Evolutionary conservation across 1,140 invertebrate species (phyloP), one percentile per base, ranked within the genome.

Genomic region (Hormaphis cornu): DNA sequence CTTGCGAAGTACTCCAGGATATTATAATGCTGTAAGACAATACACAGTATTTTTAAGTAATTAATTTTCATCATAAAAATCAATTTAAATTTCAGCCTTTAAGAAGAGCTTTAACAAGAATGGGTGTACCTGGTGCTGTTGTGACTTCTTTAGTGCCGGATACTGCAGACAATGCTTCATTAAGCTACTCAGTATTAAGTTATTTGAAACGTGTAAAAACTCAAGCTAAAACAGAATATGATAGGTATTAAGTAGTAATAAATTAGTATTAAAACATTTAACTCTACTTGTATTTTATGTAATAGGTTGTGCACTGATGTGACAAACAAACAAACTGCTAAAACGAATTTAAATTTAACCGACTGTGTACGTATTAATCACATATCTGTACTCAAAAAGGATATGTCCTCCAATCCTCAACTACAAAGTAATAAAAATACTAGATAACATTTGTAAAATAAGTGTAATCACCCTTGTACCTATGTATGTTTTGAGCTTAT

Each of bases 141-240:
- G 83, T 90, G 22, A 87, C 89, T 75, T 88, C 85, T 54, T 80
- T 97, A 48, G 87, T 98, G 58, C 93, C 94, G 1, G 94, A 97
- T 74, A 91, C 86, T 71, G 86, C 93, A 78, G 95, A 98, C 74
- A 95, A 91, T 77, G 90, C 90, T 72, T 71, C 58, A 35, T 81
- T 98, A 35, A 95, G 91, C 73, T 97, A 93, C 76, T 90, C 87
- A 70, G 92, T 98, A 8, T 83, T 95, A 70, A 96, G 93, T 78
- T 95, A 97, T 77, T 80, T 98, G 72, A 98, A 97, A 79, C 87
- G 92, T 76, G 81, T 97, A 71, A 98, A 98, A 81, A 95, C 95
- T 78, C 87, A 93, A 79, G 95, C 95, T 16, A 97, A 97, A 80
- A 83, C 89, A 58, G 95, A 98, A 77, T 96, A 94, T 79, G 95